Conservation (phyloP, 2,888 invertebrate species). For the Pristionchus arcanus region DNA sequence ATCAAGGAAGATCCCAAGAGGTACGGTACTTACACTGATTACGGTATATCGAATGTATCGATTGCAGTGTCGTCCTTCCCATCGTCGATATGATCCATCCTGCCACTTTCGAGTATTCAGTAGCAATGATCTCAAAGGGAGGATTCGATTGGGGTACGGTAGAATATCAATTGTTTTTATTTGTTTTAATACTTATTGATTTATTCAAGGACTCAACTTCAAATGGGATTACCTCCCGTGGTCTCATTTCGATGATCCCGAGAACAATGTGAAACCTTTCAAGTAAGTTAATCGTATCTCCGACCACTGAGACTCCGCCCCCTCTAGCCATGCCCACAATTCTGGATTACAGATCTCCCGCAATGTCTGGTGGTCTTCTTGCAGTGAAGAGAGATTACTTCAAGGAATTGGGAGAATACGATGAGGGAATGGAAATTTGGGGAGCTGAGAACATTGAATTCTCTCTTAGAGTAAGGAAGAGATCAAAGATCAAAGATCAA, state of each 20-base stretch:
- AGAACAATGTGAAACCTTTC: slow-evolving; percentile 83
- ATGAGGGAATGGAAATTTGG: slow-evolving; percentile 99
- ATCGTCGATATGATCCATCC: slow-evolving; percentile 99
- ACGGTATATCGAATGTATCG: neutral
- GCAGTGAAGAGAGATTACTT: slow-evolving; percentile 97
- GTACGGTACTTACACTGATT: slow-evolving; percentile 56
- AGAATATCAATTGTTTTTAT: slow-evolving; percentile 85
- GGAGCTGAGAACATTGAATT: slow-evolving; percentile 96
- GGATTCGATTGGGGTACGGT: slow-evolving; percentile 97
- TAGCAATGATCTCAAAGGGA: slow-evolving; percentile 98
- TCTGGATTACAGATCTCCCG: slow-evolving; percentile 86
- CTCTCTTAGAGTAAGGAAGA: slow-evolving; percentile 88
- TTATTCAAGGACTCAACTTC: slow-evolving; percentile 87
- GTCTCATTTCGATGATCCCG: slow-evolving; percentile 84
- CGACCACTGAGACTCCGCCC: neutral
- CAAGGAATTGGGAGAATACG: slow-evolving; percentile 97
- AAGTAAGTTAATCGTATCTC: slow-evolving; percentile 58
- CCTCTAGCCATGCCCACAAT: neutral
- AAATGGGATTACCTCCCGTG: slow-evolving; percentile 89
- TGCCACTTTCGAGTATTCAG: slow-evolving; percentile 90
- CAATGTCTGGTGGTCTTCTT: slow-evolving; percentile 95
- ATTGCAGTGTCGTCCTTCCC: slow-evolving; percentile 91
- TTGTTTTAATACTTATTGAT: no score
- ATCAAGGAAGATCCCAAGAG: slow-evolving; percentile 90
- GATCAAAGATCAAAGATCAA: neutral